These are phyloP conservation scores for Crematogaster levior DNA, from an alignment of 2,888 invertebrate species.

Conservation along the genomic window DNA sequence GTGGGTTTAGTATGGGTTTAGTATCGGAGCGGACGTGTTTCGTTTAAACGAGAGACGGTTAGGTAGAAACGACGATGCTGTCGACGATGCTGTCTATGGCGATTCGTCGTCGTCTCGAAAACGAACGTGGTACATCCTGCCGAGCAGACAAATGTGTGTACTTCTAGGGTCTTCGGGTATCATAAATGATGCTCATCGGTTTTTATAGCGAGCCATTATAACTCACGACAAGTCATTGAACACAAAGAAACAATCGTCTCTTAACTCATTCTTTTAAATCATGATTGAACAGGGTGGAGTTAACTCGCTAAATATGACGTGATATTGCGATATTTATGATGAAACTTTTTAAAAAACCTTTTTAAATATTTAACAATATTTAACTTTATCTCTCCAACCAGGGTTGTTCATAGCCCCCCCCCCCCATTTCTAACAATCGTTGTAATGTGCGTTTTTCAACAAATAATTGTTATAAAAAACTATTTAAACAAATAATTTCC, in stretches of 20 bases:
- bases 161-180: slow-evolving; percentile 17
- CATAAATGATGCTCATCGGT: slow-evolving; percentile 28
- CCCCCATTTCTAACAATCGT: too few relatives aligned
- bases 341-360: not conserved
- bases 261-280: slow-evolving; percentile 11
- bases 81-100: slow-evolving; percentile 14
- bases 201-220: slow-evolving; percentile 34
- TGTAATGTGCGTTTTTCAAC: too few relatives aligned
- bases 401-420: too few relatives aligned
- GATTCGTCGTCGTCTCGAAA: slow-evolving; percentile 42
- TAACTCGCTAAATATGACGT: not conserved
- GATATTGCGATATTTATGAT: not conserved
- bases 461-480: too few relatives aligned
- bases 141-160: not conserved
- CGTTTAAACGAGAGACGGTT: slow-evolving; percentile 36
- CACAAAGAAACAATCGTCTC: slow-evolving; percentile 16
- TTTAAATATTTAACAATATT: not conserved
- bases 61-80: slow-evolving; percentile 25
- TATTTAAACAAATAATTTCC: too few relatives aligned
- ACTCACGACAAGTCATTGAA: slow-evolving; percentile 27
- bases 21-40: slow-evolving; percentile 42
- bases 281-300: not conserved
- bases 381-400: too few relatives aligned
- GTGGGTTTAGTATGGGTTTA: not conserved
- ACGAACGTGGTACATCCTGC: slow-evolving; percentile 19